These are phyloP conservation scores for Drosophila atripex DNA, from an alignment of 2,888 invertebrate species.

Conservation along the genomic window DNA sequence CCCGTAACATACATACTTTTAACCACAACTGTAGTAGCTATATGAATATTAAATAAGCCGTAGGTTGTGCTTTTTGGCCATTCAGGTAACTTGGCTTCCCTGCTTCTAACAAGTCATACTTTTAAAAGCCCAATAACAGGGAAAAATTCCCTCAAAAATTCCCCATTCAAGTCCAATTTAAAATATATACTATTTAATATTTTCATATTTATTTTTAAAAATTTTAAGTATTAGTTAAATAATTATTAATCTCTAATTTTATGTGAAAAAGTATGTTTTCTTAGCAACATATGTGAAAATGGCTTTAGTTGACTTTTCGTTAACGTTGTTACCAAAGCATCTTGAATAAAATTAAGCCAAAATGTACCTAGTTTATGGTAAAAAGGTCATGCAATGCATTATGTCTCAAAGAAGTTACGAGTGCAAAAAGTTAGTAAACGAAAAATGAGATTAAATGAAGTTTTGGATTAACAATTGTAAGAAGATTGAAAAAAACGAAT, in stretches of 20 bases:
- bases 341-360: constrained; percentile 20
- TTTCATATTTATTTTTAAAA: neutral
- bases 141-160: too few species aligned
- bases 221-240: neutral
- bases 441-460: constrained; percentile 24
- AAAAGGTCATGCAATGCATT: constrained; percentile 49
- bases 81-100: too few species aligned
- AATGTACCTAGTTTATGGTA: constrained; percentile 22
- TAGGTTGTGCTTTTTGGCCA: too few species aligned
- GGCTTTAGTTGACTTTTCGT: constrained; percentile 21
- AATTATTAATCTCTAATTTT: neutral
- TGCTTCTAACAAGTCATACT: too few species aligned
- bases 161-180: neutral
- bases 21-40: too few species aligned
- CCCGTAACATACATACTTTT: too few species aligned
- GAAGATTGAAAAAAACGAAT: constrained; percentile 18
- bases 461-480: constrained; percentile 17
- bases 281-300: constrained; percentile 10
- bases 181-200: neutral
- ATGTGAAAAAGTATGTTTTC: neutral
- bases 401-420: constrained; percentile 17
- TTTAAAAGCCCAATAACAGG: neutral
- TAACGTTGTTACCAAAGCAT: constrained; percentile 27
- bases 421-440: constrained; percentile 32
- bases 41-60: too few species aligned